These are phyloP conservation scores for Criorhina ranunculi DNA, from an alignment of 2,888 invertebrate species.

Conservation along the genomic window DNA sequence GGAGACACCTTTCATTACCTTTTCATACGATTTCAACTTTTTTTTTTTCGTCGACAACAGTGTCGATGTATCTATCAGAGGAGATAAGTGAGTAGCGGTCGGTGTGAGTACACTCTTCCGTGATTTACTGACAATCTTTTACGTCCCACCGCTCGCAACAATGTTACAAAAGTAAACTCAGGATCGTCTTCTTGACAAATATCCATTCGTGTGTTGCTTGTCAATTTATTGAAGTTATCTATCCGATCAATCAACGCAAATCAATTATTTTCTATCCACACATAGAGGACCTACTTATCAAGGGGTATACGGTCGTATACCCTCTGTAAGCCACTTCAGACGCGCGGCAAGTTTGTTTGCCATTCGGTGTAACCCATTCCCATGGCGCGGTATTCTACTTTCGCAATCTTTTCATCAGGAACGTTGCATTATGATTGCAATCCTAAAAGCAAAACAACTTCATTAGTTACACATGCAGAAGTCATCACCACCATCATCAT, in stretches of 20 bases:
- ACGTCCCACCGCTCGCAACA: too few species aligned
- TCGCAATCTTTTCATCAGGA: conserved; percentile 62
- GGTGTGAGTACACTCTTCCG: too few species aligned
- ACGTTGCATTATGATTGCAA: conserved; percentile 67
- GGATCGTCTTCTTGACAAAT: conserved; percentile 8
- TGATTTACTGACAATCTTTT: too few species aligned
- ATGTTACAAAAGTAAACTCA: conserved; percentile 10
- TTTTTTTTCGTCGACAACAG: too few species aligned
- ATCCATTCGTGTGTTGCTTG: conserved; percentile 10
- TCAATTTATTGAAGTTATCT: conserved; percentile 40
- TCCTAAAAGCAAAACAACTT: conserved; percentile 69
- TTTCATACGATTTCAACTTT: too few species aligned
- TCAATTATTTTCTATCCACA: conserved; percentile 64
- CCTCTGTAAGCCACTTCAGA: conserved; percentile 12
- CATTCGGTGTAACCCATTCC: conserved; percentile 31
- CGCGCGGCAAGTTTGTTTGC: conserved; percentile 17
- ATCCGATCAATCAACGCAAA: conserved; percentile 59
- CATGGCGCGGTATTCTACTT: conserved; percentile 26
- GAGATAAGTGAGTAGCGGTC: too few species aligned
- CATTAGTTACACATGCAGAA: conserved; percentile 71
- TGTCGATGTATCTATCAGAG: too few species aligned
- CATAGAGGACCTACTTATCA: neutral
- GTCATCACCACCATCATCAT: conserved; percentile 48
- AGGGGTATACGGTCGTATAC: conserved; percentile 1
- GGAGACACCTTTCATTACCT: too few species aligned